Percentiles rank a stretch among this genome's conserved stretches.
These are phyloP conservation scores for Pteropus rufus DNA, from an alignment of 2,797 vertebrate genomes.

Conservation along the genomic window DNA sequence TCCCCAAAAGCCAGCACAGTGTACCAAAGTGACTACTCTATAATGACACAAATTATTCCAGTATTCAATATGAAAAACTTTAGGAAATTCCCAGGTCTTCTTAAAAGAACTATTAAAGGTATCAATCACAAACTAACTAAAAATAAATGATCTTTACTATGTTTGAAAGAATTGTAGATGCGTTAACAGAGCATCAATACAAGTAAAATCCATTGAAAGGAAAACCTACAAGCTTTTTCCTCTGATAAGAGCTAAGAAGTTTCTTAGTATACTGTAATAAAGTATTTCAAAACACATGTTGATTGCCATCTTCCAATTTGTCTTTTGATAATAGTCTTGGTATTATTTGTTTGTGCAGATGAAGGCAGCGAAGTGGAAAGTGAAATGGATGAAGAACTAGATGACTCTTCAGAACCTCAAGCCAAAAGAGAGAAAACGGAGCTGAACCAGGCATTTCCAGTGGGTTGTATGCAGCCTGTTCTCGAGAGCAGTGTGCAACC, in stretches of 20 bases:
- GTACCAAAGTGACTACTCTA: neutral
- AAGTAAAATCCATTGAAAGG: neutral
- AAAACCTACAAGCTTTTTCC: neutral
- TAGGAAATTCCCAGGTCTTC: neutral
- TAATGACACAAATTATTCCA: neutral
- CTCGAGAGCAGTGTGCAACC: conserved; percentile 89
- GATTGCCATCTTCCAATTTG: neutral
- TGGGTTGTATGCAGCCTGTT: conserved; percentile 86
- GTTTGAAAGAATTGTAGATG: neutral
- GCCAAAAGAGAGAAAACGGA: conserved; percentile 88
- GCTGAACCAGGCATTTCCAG: conserved; percentile 83
- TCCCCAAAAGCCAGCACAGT: neutral
- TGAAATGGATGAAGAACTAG: conserved; percentile 88
- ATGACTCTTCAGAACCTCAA: conserved; percentile 87
- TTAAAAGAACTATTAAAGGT: neutral
- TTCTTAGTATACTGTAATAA: neutral
- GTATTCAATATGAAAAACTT: neutral
- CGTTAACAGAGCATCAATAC: neutral
- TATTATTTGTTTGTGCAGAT: conserved; percentile 83
- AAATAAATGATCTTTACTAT: neutral
- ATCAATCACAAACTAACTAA: neutral
- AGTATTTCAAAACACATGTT: neutral
- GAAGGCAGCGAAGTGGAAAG: conserved; percentile 89
- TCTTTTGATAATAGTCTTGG: conserved; percentile 47
- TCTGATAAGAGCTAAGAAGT: neutral